Evolutionary conservation across 2,113 vertebrate genomes (phyloP).

Genomic region (Thinocorus orbignyianus): DNA sequence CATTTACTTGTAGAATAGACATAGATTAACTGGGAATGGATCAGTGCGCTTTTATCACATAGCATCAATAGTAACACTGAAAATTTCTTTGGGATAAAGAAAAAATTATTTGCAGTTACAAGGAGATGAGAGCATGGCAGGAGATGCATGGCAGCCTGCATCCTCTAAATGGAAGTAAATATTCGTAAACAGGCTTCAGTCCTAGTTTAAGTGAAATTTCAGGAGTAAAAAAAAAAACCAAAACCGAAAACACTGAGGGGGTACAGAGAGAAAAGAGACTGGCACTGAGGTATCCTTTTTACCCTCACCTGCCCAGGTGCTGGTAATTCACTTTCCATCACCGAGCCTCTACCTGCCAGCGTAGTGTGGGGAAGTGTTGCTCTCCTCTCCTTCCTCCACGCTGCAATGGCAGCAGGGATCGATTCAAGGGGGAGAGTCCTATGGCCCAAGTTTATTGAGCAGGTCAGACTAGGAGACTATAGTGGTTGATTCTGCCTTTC

Average conservation of each 20-base stretch:
- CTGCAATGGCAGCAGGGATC: neutral
- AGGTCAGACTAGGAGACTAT: neutral
- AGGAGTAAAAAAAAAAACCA: neutral
- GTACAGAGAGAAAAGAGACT: neutral
- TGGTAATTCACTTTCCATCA: neutral
- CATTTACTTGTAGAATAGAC: slow-evolving; percentile 63
- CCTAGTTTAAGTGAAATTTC: neutral
- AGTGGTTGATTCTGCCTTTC: neutral
- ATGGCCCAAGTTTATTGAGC: neutral
- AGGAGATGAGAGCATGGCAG: neutral
- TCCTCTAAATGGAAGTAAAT: neutral
- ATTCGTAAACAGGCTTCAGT: neutral
- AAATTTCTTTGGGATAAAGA: slow-evolving; percentile 1
- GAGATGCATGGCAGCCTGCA: neutral
- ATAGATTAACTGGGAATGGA: slow-evolving; percentile 49
- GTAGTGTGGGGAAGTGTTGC: neutral
- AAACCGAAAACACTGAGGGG: no score
- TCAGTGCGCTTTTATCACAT: neutral
- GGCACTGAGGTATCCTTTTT: rapidly evolving
- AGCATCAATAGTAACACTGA: neutral
- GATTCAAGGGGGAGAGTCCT: neutral
- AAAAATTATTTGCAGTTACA: neutral
- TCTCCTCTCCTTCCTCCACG: neutral
- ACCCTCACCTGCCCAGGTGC: neutral
- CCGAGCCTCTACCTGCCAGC: rapidly evolving